Conservation (phyloP, 2,888 invertebrate species). For the Drosophila yooni region DNA sequence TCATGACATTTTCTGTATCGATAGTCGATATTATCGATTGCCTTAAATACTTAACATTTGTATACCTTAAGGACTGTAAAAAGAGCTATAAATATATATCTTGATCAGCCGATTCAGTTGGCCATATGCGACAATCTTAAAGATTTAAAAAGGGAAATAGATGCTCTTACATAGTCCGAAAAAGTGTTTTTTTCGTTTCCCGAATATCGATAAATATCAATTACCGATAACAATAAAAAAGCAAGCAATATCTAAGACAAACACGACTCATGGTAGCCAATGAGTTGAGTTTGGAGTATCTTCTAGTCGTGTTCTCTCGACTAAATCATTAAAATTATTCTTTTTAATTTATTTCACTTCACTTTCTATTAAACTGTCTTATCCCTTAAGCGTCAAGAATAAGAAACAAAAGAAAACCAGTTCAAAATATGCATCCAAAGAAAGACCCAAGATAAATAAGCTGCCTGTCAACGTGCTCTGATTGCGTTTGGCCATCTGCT, state of each 20-base stretch:
- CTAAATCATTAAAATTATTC: neutral
- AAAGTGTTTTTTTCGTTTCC: neutral
- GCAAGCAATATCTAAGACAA: neutral
- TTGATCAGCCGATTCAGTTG: too few relatives aligned
- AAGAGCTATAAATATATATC: neutral
- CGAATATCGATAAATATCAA: neutral
- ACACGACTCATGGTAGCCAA: neutral
- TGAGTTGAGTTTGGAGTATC: neutral
- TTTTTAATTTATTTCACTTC: neutral
- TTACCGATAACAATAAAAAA: neutral
- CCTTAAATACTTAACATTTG: neutral
- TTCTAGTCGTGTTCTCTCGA: neutral
- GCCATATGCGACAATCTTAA: neutral
- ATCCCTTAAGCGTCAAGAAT: neutral
- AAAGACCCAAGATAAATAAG: conserved; percentile 19
- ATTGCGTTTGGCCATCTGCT: conserved; percentile 14
- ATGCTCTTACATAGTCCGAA: neutral
- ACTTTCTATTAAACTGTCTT: neutral
- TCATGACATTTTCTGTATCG: neutral
- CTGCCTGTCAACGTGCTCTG: conserved; percentile 6
- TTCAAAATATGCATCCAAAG: conserved; percentile 6
- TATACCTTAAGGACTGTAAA: neutral
- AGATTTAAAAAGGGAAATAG: neutral
- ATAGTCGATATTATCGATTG: neutral
- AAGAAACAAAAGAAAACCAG: neutral